Percentiles rank a stretch among this genome's conserved stretches.
Conservation (phyloP, 2,797 vertebrate genomes). For the Percopsis omiscomaycus region DNA sequence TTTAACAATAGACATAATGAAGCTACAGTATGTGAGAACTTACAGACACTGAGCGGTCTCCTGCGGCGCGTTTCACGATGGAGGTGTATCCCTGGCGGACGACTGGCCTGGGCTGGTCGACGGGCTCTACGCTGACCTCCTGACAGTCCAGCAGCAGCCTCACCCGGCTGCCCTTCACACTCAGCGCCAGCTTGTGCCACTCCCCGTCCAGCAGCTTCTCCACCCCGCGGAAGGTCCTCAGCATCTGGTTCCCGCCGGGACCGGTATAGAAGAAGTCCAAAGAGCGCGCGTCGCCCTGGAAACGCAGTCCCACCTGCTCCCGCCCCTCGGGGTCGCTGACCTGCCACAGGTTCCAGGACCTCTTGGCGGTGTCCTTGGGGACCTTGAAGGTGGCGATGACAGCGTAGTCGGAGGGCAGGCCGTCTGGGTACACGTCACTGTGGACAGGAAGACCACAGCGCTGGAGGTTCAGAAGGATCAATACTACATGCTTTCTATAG, state of each 20-base stretch:
- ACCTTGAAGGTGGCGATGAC: constrained; percentile 76
- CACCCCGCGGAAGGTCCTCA: constrained; percentile 68
- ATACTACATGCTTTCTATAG: neutral
- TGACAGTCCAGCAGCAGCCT: constrained; percentile 76
- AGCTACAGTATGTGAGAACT: constrained; percentile 22
- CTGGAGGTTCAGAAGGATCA: constrained; percentile 18
- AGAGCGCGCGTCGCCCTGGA: constrained; percentile 65
- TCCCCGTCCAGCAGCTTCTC: constrained; percentile 74
- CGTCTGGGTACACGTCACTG: constrained; percentile 73
- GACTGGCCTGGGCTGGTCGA: constrained; percentile 55
- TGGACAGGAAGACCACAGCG: constrained; percentile 20
- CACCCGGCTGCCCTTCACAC: constrained; percentile 66
- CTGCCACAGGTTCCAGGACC: constrained; percentile 79
- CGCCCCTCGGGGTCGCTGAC: constrained; percentile 72
- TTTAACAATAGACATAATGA: too few relatives aligned
- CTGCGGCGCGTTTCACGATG: constrained; percentile 68
- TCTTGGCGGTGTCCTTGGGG: constrained; percentile 57
- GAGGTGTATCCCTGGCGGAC: constrained; percentile 64
- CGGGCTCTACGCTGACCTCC: constrained; percentile 62
- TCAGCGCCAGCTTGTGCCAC: constrained; percentile 79
- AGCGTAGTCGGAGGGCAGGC: constrained; percentile 76
- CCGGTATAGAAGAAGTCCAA: constrained; percentile 74
- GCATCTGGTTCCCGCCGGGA: constrained; percentile 52
- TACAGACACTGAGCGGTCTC: constrained; percentile 67
- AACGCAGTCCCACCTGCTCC: constrained; percentile 68